These are phyloP conservation scores for Tachysurus fulvidraco DNA, from an alignment of 2,113 vertebrate genomes.

Conservation along the genomic window DNA sequence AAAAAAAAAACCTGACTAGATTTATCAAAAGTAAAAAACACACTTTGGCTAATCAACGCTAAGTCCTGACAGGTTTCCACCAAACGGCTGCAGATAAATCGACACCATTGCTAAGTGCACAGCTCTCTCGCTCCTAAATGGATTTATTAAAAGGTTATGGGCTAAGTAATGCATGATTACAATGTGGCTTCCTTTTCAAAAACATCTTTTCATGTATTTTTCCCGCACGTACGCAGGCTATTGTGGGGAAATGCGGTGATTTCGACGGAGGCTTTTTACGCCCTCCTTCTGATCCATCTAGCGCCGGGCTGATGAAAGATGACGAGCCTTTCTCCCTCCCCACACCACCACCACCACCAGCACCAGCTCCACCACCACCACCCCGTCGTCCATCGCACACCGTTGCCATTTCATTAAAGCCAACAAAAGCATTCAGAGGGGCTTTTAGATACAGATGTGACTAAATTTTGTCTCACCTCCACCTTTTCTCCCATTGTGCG, in stretches of 20 bases:
- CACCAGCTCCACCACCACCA: slow-evolving; percentile 20
- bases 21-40: slow-evolving; percentile 6
- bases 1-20: slow-evolving; percentile 11
- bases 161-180: slow-evolving; percentile 58
- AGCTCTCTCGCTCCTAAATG: slow-evolving; percentile 54
- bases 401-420: slow-evolving; percentile 60
- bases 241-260: slow-evolving; percentile 65
- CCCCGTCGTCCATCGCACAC: slow-evolving; percentile 55
- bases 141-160: slow-evolving; percentile 63
- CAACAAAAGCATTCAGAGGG: slow-evolving; percentile 65
- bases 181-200: slow-evolving; percentile 51
- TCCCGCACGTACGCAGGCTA: slow-evolving; percentile 56
- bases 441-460: slow-evolving; percentile 62
- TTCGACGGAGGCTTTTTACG: slow-evolving; percentile 61
- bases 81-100: slow-evolving; percentile 29
- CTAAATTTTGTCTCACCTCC: slow-evolving; percentile 62
- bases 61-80: slow-evolving; percentile 22
- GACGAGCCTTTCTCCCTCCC: slow-evolving; percentile 47
- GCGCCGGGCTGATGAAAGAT: slow-evolving; percentile 64
- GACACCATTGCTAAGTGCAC: slow-evolving; percentile 38
- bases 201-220: slow-evolving; percentile 63
- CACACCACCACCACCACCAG: not conserved
- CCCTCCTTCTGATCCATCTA: slow-evolving; percentile 51
- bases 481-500: slow-evolving; percentile 66
- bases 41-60: slow-evolving; percentile 29